These are phyloP conservation scores for Rhagoletis pomonella DNA, from an alignment of 1,140 invertebrate genomes.

Conservation along the genomic window DNA sequence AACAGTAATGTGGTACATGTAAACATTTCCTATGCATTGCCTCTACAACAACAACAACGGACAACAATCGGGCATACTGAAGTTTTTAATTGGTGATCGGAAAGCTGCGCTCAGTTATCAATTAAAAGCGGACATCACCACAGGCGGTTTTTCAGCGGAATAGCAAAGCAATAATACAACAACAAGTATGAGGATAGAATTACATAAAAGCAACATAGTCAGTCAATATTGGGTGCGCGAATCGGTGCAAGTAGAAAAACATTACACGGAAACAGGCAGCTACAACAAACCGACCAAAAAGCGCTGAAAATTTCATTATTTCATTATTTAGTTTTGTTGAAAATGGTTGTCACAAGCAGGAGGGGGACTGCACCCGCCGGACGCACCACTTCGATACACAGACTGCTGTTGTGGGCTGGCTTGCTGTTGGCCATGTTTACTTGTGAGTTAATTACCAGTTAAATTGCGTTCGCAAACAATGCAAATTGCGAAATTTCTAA, in stretches of 20 bases:
- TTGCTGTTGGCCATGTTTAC: conserved; percentile 32
- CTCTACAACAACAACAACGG: not conserved
- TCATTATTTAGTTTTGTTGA: not conserved
- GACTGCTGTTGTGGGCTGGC: not conserved
- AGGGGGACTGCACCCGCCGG: not conserved
- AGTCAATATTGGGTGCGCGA: not conserved
- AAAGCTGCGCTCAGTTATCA: conserved; percentile 1
- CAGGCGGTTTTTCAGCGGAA: not conserved
- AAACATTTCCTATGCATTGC: not conserved
- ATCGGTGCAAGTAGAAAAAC: not conserved
- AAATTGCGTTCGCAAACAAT: conserved; percentile 22
- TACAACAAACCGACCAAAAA: not conserved
- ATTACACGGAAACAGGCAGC: not conserved
- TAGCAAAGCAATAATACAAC: not conserved
- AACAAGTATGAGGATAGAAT: not conserved
- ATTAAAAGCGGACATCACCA: not conserved
- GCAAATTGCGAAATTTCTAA: not conserved
- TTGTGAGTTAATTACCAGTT: conserved; percentile 37
- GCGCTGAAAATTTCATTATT: not conserved
- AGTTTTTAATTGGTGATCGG: not conserved
- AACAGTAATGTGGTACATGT: not conserved
- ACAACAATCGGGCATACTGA: not conserved
- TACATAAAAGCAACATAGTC: not conserved
- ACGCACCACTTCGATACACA: not conserved
- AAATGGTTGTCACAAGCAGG: not conserved